A percentile compares a stretch with the other conserved stretches of the same genome.
Evolutionary conservation across 2,888 invertebrate genomes (phyloP).

Genomic region (Drosophila recens): DNA sequence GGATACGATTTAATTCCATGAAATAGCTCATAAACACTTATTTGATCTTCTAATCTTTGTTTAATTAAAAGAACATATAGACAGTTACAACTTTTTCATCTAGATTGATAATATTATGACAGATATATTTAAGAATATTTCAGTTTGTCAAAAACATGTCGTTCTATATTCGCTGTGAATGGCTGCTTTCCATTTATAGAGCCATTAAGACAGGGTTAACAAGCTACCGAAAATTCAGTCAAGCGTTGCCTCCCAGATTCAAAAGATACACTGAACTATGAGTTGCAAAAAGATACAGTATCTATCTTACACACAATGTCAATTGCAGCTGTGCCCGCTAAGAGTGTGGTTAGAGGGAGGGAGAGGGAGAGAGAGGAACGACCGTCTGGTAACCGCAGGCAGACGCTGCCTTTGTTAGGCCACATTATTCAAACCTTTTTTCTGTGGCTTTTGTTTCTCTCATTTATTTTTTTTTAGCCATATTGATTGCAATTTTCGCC

Average conservation of each 20-base stretch:
- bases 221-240: conserved; percentile 52
- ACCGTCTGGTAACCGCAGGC: conserved; percentile 48
- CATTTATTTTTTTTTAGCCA: conserved; percentile 21
- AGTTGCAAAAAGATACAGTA: conserved; percentile 58
- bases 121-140: background rate
- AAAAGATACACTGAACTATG: conserved; percentile 23
- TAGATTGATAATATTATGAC: background rate
- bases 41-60: too few species aligned
- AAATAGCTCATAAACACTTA: too few species aligned
- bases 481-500: conserved; percentile 71
- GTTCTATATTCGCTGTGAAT: background rate
- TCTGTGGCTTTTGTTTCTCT: background rate
- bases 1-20: too few species aligned
- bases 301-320: conserved; percentile 47
- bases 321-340: conserved; percentile 38
- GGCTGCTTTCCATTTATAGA: conserved; percentile 38
- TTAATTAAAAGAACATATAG: too few species aligned
- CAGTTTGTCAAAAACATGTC: background rate
- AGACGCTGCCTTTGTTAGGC: conserved; percentile 49
- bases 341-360: background rate
- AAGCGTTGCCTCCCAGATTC: conserved; percentile 54
- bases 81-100: too few species aligned
- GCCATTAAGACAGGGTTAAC: conserved; percentile 46
- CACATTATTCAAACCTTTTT: conserved; percentile 49
- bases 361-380: background rate